Base-by-base conservation (phyloP, 92 coral and sea anemone genomes). In the Parazoanthus darwini region DNA sequence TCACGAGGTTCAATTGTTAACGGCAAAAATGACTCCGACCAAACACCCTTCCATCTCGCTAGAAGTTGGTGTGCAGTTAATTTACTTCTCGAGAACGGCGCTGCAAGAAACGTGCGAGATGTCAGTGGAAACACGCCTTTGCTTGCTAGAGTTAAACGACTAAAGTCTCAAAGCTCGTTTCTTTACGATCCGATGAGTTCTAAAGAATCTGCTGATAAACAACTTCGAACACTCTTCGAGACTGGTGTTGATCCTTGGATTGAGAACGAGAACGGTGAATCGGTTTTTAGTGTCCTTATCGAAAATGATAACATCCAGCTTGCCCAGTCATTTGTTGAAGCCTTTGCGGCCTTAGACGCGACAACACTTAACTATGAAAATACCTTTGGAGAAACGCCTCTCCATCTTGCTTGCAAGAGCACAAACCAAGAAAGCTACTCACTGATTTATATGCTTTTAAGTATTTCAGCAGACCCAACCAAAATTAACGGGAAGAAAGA, bases 391-490 rank as follows among this genome's bases (percentile, higher is more conserved):
- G 56, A 77, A 20, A 39, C 81, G 11, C 81, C 58, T 6, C 81
- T 77, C 54, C 81, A 77, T 43, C 59, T 77, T 43, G 81, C 58
- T 43, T 77, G 81, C 81, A 77, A 8, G 29, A 43, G 56, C 35
- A 22, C 51, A 15, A 77, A 43, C 10, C 51, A 5, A 8, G 33
- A 77, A 39, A 77, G 29, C 58, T 77, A 16, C 46, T 23, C 81
- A 7, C 22, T 77, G 81, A 22, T 77, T 77, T 10, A 77, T 42
- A 15, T 43, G 1, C 81, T 77, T 43, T 77, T 77, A 33, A 77
- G 59, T 77, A 4, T 77, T 43, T 1, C 81, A 42, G 81, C 81
- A 3, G 46, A 77, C n/a, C 81, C 81, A 15, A 77, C 39, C 18
- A 22, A 6, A 63, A 16, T 77, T 14, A 77, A 39, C 58, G 38